Percentiles rank a stretch among this genome's conserved stretches.
These are phyloP conservation scores for Anodontia alba DNA, from an alignment of 2,888 invertebrate genomes.

Conservation along the genomic window DNA sequence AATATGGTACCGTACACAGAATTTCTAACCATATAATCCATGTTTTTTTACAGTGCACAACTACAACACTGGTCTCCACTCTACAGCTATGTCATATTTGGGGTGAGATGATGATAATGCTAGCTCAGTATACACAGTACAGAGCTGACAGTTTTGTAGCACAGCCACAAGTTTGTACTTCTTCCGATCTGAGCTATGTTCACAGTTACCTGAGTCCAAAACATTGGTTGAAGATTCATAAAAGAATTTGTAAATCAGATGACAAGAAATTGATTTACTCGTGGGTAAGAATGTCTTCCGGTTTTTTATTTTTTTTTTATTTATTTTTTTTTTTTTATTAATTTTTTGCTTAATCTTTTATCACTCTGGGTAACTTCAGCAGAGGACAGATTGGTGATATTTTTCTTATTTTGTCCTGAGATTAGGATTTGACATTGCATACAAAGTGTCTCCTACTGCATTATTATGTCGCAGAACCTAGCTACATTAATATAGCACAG, in stretches of 20 bases:
- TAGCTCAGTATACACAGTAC: constrained; percentile 53
- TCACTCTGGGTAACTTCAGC: no score
- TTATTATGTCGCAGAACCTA: no score
- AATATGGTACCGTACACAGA: no score
- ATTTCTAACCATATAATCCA: no score
- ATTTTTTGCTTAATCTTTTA: no score
- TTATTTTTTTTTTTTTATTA: no score
- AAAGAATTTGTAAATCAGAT: constrained; percentile 33
- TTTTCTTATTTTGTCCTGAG: no score
- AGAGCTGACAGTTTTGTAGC: constrained; percentile 29
- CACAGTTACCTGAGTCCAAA: constrained; percentile 49
- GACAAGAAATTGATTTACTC: constrained; percentile 40
- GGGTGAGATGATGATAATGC: constrained; percentile 63
- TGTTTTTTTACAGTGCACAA: not conserved
- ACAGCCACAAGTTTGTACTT: not conserved
- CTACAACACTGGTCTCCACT: not conserved
- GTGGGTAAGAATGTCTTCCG: constrained; percentile 45
- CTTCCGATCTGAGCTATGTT: constrained; percentile 40
- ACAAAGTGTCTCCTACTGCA: no score
- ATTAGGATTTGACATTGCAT: no score
- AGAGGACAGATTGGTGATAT: no score
- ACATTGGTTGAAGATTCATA: constrained; percentile 53
- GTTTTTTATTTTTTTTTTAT: no score
- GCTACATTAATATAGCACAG: no score
- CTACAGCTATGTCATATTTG: constrained; percentile 57